Evolutionary conservation across 2,797 vertebrate genomes (phyloP).

Genomic region (Pipistrellus nathusii): DNA sequence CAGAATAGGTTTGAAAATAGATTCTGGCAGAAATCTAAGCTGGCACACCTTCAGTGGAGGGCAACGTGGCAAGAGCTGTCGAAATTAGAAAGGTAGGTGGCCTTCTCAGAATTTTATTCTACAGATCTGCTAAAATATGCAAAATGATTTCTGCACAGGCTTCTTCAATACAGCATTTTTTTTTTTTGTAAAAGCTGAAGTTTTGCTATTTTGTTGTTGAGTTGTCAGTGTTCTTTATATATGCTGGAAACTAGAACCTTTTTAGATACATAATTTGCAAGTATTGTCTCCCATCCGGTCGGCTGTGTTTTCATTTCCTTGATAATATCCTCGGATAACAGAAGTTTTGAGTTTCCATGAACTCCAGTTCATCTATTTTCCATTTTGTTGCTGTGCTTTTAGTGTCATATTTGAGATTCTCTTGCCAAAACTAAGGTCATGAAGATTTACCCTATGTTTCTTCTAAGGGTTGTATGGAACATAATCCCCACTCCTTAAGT

Average conservation of each 20-base stretch:
- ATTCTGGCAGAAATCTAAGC: not conserved
- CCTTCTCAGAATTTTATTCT: not conserved
- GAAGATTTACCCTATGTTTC: not conserved
- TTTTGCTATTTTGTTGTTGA: not conserved
- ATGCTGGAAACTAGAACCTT: not conserved
- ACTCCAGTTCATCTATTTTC: not conserved
- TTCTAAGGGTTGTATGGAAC: not conserved
- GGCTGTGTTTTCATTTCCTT: not conserved
- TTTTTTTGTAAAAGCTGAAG: conserved; percentile 1
- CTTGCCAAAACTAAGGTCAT: not conserved
- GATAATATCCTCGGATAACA: not conserved
- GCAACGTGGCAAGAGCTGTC: not conserved
- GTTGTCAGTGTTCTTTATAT: not conserved
- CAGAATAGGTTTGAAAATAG: not conserved
- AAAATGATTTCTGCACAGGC: not conserved
- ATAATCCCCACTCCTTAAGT: not conserved
- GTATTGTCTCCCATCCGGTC: not conserved
- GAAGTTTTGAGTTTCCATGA: conserved; percentile 9
- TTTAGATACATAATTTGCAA: conserved; percentile 7
- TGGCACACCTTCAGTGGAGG: not conserved
- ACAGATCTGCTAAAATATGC: not conserved
- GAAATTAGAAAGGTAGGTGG: not conserved
- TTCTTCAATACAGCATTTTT: not conserved
- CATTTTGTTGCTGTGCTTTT: not conserved
- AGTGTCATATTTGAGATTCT: conserved; percentile 1